phyloP scores from a whole-genome alignment of 2,797 vertebrate species.

The Eospalax fontanierii region DNA sequence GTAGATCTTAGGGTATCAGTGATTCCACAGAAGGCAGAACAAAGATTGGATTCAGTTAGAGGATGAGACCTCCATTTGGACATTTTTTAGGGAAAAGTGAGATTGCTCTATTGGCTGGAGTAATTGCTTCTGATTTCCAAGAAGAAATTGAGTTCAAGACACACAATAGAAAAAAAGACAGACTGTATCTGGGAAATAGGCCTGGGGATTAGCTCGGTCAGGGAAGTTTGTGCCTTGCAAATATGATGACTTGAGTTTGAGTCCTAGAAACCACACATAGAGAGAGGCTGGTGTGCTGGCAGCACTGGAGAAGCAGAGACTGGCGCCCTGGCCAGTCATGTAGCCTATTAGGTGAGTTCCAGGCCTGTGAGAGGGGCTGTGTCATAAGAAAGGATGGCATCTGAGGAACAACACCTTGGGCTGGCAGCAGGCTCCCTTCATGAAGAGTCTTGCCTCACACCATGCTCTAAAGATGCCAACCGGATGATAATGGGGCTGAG shows the following conservation, averaged over 20 bases:
- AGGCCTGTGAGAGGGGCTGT: not conserved
- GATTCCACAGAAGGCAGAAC: not conserved
- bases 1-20: not conserved
- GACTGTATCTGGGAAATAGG: not conserved
- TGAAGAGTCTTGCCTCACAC: not conserved
- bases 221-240: not conserved
- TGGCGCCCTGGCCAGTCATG: not conserved
- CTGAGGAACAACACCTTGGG: not conserved
- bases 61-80: not conserved
- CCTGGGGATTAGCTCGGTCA: no score
- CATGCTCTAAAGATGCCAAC: not conserved
- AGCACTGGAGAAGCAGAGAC: not conserved
- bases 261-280: not conserved
- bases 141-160: not conserved
- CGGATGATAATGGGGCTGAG: not conserved
- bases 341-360: not conserved
- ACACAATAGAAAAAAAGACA: not conserved
- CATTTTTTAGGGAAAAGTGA: not conserved
- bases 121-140: not conserved
- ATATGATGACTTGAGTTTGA: not conserved
- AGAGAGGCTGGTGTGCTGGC: no score
- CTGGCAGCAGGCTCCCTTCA: not conserved
- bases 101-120: not conserved
- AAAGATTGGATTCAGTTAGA: not conserved
- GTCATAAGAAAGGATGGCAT: not conserved